Conservation (phyloP, 2,888 invertebrate species). For the Mythimna vitellina region DNA sequence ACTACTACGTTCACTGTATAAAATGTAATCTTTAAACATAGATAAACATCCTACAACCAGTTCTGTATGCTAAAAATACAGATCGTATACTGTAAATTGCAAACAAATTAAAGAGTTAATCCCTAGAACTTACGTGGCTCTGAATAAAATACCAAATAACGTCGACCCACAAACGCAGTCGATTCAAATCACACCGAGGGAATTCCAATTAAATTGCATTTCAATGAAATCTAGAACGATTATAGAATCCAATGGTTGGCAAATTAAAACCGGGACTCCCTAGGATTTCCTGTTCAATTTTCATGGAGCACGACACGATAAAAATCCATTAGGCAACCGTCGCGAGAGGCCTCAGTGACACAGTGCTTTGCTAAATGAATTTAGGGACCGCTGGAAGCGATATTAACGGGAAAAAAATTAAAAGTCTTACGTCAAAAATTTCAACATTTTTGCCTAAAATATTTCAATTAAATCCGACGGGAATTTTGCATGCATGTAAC, state of each 20-base stretch:
- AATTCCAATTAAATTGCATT: conserved; percentile 88
- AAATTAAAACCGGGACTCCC: conserved; percentile 86
- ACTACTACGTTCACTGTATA: background rate
- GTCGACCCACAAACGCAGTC: conserved; percentile 76
- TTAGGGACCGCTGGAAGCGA: conserved; percentile 71
- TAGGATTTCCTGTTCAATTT: conserved; percentile 86
- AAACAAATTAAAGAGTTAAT: conserved; percentile 45
- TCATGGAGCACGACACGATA: conserved; percentile 85
- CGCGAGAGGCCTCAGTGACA: conserved; percentile 77
- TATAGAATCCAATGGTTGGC: conserved; percentile 86
- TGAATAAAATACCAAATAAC: conserved; percentile 63
- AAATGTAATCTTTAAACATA: background rate
- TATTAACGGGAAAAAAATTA: conserved; percentile 58
- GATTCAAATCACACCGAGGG: conserved; percentile 77
- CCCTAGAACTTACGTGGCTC: conserved; percentile 38
- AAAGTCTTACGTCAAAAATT: conserved; percentile 52
- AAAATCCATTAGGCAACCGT: conserved; percentile 85
- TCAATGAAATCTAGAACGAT: conserved; percentile 87
- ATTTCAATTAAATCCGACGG: conserved; percentile 51
- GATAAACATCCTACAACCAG: background rate
- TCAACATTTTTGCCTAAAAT: conserved; percentile 39
- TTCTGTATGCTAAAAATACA: background rate
- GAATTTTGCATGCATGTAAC: conserved; percentile 31
- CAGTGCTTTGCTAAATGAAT: conserved; percentile 69
- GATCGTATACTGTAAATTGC: conserved; percentile 14